Base-by-base conservation (phyloP, 2,113 vertebrate species). In the Emydura subglobosa region DNA sequence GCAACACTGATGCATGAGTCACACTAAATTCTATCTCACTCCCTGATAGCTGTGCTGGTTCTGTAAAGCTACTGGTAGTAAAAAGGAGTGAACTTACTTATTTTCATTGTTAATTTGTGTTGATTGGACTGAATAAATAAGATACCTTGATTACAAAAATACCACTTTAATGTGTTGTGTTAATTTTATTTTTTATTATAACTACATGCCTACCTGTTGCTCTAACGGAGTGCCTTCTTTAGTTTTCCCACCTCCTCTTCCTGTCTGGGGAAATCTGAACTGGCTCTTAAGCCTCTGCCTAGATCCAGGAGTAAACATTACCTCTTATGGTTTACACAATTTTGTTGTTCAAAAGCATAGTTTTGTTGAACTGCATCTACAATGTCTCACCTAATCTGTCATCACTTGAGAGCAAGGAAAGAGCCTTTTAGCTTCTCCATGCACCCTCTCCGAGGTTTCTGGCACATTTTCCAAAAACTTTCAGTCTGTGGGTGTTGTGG, bases 401-500 rank as follows among this genome's bases (percentile, higher is more conserved):
- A 10, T 44, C 50, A 49, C 59, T 6, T 0, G 17, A 61, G 74
- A 59, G 22, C 65, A 22, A 5, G 47, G 50, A 34, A 80, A 25
- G 65, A 21, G 57, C 83, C 57, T 2, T 39, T 47, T 53, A 11
- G 14, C 65, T 24, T 78, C 49, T 82, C 16, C 29, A 2, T n/a
- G 9, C 17, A 16, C 22, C 5, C 76, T 39, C 65, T 24, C 21
- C 25, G 27, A 11, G 72, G n/a, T 59, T 49, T 53, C 39, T 93
- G 89, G 61, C 83, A 13, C 0, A 0, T 0, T 0, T 53, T 61
- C 53, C 21, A 50, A 53, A 2, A 1, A 0, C 1, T 76, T 34
- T 78, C 78, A 2, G 0, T 9, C 4, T 5, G 49, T 47, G 83
- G 54, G 78, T 39, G 47, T 61, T 79, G 74, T 59, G 85, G 85